These are phyloP conservation scores for Phoxinus dragarum DNA, from an alignment of 2,797 vertebrate genomes.

Conservation along the genomic window DNA sequence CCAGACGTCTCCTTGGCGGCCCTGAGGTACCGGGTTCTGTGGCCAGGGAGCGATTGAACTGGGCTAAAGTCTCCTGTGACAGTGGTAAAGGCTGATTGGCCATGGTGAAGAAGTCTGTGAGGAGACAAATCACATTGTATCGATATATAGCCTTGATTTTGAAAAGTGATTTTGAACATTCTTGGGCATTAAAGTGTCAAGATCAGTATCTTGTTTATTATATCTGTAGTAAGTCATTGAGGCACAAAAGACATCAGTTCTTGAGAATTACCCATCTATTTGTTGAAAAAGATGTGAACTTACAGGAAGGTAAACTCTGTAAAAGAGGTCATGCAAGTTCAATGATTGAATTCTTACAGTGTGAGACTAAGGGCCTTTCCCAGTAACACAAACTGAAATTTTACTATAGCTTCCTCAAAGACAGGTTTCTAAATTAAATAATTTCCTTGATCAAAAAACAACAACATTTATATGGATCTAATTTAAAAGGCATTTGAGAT, in stretches of 20 bases:
- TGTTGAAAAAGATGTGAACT: background rate
- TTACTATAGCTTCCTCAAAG: background rate
- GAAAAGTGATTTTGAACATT: background rate
- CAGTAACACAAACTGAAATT: conserved; percentile 11
- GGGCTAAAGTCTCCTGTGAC: conserved; percentile 63
- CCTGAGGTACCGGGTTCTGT: conserved; percentile 39
- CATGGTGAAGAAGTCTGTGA: conserved; percentile 54
- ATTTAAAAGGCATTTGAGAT: background rate
- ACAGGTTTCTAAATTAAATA: background rate
- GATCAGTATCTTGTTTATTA: background rate
- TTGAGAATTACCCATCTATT: background rate
- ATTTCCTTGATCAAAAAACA: background rate
- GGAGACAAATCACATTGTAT: background rate
- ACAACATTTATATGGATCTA: background rate
- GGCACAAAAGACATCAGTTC: background rate
- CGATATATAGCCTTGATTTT: background rate
- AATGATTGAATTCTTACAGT: background rate
- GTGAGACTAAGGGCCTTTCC: conserved; percentile 7
- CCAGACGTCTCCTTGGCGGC: conserved; percentile 33
- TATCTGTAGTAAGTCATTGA: background rate
- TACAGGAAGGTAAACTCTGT: background rate
- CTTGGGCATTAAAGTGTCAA: background rate
- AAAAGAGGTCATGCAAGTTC: background rate
- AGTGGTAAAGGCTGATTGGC: conserved; percentile 58
- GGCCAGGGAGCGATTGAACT: conserved; percentile 57